These are phyloP conservation scores for Hofmannophila pseudospretella DNA, from an alignment of 2,888 invertebrate species.

Conservation along the genomic window DNA sequence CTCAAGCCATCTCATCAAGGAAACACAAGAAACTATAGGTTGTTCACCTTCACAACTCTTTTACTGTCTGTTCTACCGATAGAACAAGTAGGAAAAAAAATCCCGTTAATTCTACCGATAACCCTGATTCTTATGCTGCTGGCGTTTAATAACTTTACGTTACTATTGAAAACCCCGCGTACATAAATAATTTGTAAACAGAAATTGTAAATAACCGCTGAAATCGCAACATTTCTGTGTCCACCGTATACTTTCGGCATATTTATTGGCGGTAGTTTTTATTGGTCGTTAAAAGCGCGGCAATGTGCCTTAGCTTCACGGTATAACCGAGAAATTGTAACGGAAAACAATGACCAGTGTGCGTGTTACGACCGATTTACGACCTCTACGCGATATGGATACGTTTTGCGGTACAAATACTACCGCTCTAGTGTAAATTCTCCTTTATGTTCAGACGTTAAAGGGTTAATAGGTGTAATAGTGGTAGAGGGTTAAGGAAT, in stretches of 20 bases:
- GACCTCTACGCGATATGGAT: slow-evolving; percentile 20
- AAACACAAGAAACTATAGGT: no score
- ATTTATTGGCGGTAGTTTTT: slow-evolving; percentile 46
- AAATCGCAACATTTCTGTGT: background rate
- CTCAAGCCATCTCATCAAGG: no score
- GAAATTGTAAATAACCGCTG: no score
- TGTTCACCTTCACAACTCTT: no score
- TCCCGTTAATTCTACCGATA: no score
- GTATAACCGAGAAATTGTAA: slow-evolving; percentile 36
- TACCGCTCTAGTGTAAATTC: background rate
- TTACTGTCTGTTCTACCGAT: no score
- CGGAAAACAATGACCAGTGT: slow-evolving; percentile 44
- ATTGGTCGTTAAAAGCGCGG: slow-evolving; percentile 51
- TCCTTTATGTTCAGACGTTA: background rate
- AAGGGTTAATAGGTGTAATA: background rate
- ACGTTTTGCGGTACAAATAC: slow-evolving; percentile 4
- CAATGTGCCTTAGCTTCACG: slow-evolving; percentile 38
- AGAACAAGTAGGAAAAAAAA: no score
- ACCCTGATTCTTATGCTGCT: no score
- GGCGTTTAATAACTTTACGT: no score
- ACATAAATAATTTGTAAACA: no score
- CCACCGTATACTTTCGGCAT: slow-evolving; percentile 24
- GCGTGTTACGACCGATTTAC: slow-evolving; percentile 45
- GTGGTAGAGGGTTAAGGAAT: background rate
- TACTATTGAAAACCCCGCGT: no score